These are phyloP conservation scores for Colossoma macropomum DNA, from an alignment of 2,113 vertebrate species.

Conservation along the genomic window DNA sequence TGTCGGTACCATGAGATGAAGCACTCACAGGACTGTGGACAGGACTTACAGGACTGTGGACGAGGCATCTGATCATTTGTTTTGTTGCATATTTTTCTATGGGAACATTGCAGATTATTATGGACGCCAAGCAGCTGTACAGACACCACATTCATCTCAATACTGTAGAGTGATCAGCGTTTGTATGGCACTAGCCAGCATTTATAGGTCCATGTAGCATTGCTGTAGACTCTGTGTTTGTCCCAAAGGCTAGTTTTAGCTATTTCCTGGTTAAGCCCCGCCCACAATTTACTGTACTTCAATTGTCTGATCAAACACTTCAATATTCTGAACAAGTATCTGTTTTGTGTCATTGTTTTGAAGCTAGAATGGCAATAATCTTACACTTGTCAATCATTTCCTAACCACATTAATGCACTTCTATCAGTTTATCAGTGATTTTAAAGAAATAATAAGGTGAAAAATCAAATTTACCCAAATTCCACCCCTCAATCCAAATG, in stretches of 20 bases:
- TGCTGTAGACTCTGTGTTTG: constrained; percentile 35
- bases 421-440: neutral
- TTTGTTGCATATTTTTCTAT: constrained; percentile 69
- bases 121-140: constrained; percentile 60
- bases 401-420: neutral
- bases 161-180: constrained; percentile 30
- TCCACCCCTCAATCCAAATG: neutral
- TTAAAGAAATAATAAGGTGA: neutral
- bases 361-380: neutral
- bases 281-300: constrained; percentile 28
- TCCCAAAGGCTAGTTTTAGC: neutral
- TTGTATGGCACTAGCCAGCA: too few relatives aligned
- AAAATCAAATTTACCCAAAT: neutral
- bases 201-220: constrained; percentile 51
- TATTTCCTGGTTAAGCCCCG: constrained; percentile 28
- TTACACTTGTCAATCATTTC: neutral
- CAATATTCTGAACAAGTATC: neutral
- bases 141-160: constrained; percentile 44
- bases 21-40: constrained; percentile 20
- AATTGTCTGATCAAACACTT: neutral
- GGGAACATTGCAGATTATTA: constrained; percentile 61
- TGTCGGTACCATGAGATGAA: constrained; percentile 28
- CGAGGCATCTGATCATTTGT: constrained; percentile 6
- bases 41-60: neutral
- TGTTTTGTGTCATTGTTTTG: neutral